Base-by-base conservation (phyloP, 2,113 vertebrate species). In the Diadophis punctatus region DNA sequence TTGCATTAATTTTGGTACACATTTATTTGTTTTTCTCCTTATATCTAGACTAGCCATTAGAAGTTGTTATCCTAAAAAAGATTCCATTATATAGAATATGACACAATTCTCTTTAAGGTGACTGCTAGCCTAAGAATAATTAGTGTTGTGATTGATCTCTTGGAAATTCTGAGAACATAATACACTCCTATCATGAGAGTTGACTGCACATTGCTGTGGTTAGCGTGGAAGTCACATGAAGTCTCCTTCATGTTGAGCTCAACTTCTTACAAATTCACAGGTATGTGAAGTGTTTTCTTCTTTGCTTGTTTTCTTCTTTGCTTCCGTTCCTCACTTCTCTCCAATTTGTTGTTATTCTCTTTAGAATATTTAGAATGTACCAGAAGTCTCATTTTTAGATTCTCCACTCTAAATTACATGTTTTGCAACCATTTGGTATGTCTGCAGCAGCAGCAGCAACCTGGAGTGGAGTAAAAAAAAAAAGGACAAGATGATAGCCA, bases 51-150 rank as follows among this genome's bases (percentile, higher is more conserved):
- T 91, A 90, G 74, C 84, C 52, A 48, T 92, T 53, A 46, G 12
- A 93, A 84, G 52, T 93, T 87, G 23, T 51, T 91, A 80, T 90
- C 58, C 88, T 93, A 30, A 94, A 91, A 95, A 95, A 90, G 51
- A 91, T 91, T 90, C 90, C 89, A 87, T 95, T 95, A 91, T 91
- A 89, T 88, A 55, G 63, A 53, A 92, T 56, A 90, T 87, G 86
- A 43, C 92, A 92, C 34, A 94, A 51, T 87, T 87, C 87, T 80
- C 55, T 55, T 93, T 88, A 87, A 91, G 49, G 23, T 49, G 43
- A 63, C 88, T 92, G 93, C 91, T 92, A 95, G 93, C 91, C 60
- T 56, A 92, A 39, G 48, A 94, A 93, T 94, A 94, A 94, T 93
- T 93, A 93, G 90, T 56, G 56, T 89, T 43, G 93, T 94, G 20